Evolutionary conservation across 2,888 invertebrate species (phyloP), one percentile per base, ranked within the genome.

Genomic region (Carpatolechia fugitivella): DNA sequence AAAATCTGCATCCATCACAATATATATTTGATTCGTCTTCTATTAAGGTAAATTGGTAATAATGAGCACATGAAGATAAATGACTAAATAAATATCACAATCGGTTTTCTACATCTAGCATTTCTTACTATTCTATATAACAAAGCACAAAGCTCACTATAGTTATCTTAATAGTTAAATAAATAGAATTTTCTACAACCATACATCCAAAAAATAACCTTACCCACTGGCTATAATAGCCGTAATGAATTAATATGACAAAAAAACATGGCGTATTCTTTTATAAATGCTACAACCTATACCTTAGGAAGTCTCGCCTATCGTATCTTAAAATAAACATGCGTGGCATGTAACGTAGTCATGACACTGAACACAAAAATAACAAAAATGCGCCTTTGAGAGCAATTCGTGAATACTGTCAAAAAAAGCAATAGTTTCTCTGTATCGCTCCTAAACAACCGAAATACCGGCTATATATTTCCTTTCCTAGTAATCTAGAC

Each of bases 81-180:
- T 44, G 18, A 24, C 20, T 36, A 50, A 38, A 36, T 44, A 54
- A 30, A 50, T 56, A 53, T 54, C 56, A 56, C 44, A 44, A 44
- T 44, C 29, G 44, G 18, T 29, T 44, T 40, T 16, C 47, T 48
- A 47, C 47, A 41, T 30, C n/a, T 10, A 30, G 18, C n/a, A 11
- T 33, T n/a, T 33, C 33, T 33, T 33, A 33, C 33, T 33, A 33
- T 8, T 33, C 10, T 11, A 33, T 10, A 11, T 11, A 33, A 11
- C 8, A 33, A 11, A 33, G n/a, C 33, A 8, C 4, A 30, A 30
- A 4, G 4, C 4, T 30, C 11, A 33, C 33, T 33, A 33, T 30
- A 30, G 30, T 30, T n/a, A 24, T 24, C 24, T 24, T 24, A 24
- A 24, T 24, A 1, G 13, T 13, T 10, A 6, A 16, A 40, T 16